Conservation (phyloP, 2,888 invertebrate genomes). For the Dorcus parallelipipedus region DNA sequence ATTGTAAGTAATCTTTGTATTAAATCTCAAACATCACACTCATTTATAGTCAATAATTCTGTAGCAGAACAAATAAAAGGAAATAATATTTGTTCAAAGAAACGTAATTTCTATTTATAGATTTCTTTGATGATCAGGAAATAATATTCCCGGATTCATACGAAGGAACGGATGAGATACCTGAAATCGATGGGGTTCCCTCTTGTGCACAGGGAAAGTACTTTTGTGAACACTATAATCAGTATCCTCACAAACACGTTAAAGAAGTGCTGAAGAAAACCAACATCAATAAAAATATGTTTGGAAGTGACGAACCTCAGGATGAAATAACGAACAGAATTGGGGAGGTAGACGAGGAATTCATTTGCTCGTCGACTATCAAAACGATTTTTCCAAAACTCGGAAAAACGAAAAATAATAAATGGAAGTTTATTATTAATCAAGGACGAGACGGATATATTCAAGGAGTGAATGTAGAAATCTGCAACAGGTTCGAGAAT, state of each 20-base stretch:
- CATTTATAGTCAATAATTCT: too few species aligned
- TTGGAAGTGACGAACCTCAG: slow-evolving; percentile 33
- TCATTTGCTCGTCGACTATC: slow-evolving; percentile 40
- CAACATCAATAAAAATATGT: slow-evolving; percentile 23
- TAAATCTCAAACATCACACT: too few species aligned
- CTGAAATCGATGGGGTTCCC: slow-evolving; percentile 28
- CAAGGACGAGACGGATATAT: slow-evolving; percentile 52
- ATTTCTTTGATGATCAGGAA: slow-evolving; percentile 20
- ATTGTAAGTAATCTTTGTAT: too few species aligned
- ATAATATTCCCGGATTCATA: slow-evolving; percentile 35
- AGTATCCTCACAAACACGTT: slow-evolving; percentile 48
- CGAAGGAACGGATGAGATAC: slow-evolving; percentile 23
- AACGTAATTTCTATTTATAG: too few species aligned
- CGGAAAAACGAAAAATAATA: slow-evolving; percentile 57
- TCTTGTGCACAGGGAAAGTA: slow-evolving; percentile 38
- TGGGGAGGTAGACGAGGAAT: slow-evolving; percentile 33
- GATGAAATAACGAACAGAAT: slow-evolving; percentile 33
- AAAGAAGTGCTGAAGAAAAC: slow-evolving; percentile 37
- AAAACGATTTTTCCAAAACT: slow-evolving; percentile 61
- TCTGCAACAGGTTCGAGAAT: slow-evolving; percentile 62
- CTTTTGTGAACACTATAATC: slow-evolving; percentile 49
- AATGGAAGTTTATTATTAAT: slow-evolving; percentile 70
- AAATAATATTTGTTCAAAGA: too few species aligned
- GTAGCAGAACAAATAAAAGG: too few species aligned
- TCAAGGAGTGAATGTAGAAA: slow-evolving; percentile 72